phyloP scores from a whole-genome alignment of 2,797 vertebrate species.

The Calcarius lapponicus region DNA sequence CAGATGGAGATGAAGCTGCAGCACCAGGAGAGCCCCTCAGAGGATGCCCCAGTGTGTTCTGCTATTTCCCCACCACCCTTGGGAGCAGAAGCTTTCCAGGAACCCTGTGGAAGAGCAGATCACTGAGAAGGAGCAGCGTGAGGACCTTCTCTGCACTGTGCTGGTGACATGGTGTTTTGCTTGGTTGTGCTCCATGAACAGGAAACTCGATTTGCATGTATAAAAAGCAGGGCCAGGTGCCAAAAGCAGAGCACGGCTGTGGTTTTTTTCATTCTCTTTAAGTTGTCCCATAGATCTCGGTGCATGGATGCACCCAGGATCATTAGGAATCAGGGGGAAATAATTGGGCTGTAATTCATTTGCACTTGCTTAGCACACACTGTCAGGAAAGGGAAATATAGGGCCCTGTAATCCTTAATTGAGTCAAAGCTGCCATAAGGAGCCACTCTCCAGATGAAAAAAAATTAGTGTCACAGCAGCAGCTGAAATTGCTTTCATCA shows the following conservation, averaged over 20 bases:
- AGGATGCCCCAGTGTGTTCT: not conserved
- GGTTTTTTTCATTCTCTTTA: not conserved
- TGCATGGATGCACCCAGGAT: not conserved
- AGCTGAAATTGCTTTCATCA: not conserved
- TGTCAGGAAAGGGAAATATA: not conserved
- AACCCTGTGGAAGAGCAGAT: not conserved
- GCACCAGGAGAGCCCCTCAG: not conserved
- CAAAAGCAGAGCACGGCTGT: not conserved
- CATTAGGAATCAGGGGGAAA: not conserved
- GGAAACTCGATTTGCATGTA: not conserved
- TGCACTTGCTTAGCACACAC: slow-evolving; percentile 16
- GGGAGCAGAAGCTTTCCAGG: not conserved
- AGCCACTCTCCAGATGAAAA: slow-evolving; percentile 22
- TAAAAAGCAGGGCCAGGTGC: slow-evolving; percentile 17
- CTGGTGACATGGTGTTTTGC: not conserved
- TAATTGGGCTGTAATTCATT: not conserved
- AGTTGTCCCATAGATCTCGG: not conserved
- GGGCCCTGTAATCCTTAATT: slow-evolving; percentile 19
- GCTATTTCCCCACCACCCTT: not conserved
- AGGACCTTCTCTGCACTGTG: not conserved
- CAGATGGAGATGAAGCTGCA: not conserved
- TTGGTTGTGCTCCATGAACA: not conserved
- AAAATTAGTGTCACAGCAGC: not conserved
- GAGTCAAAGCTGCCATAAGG: slow-evolving; percentile 2
- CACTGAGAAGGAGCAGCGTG: not conserved